Conservation (phyloP, 2,888 invertebrate genomes). For the Apeira syringaria region DNA sequence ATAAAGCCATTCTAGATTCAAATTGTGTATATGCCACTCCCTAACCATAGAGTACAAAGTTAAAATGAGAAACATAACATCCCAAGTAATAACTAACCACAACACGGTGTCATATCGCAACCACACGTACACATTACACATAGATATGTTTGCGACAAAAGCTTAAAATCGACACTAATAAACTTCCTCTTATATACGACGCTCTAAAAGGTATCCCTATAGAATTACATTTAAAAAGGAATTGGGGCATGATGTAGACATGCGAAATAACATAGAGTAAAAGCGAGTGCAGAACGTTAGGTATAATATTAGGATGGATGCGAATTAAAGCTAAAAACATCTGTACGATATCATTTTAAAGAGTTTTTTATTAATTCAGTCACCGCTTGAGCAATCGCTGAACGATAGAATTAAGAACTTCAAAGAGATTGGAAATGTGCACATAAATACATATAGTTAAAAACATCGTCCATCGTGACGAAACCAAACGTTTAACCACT, state of each 20-base stretch:
- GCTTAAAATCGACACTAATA: slow-evolving; percentile 63
- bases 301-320: slow-evolving; percentile 28
- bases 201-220: slow-evolving; percentile 51
- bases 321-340: slow-evolving; percentile 40
- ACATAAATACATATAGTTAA: slow-evolving; percentile 20
- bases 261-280: slow-evolving; percentile 48
- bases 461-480: slow-evolving; percentile 40
- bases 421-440: slow-evolving; percentile 28
- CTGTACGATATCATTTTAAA: slow-evolving; percentile 35
- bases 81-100: slow-evolving; percentile 28
- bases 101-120: slow-evolving; percentile 43
- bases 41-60: slow-evolving; percentile 14
- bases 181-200: slow-evolving; percentile 52
- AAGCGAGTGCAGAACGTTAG: slow-evolving; percentile 38
- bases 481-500: slow-evolving; percentile 45
- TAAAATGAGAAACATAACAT: slow-evolving; percentile 12
- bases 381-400: slow-evolving; percentile 75
- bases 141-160: slow-evolving; percentile 81
- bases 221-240: slow-evolving; percentile 58
- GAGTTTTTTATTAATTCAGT: slow-evolving; percentile 56
- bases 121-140: slow-evolving; percentile 56
- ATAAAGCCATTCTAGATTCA: no score
- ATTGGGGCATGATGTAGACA: slow-evolving; percentile 57
- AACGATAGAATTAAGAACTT: slow-evolving; percentile 44
- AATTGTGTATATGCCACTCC: slow-evolving; percentile 21